Base-by-base conservation (phyloP, 2,888 invertebrate genomes). In the Ochropacha duplaris region DNA sequence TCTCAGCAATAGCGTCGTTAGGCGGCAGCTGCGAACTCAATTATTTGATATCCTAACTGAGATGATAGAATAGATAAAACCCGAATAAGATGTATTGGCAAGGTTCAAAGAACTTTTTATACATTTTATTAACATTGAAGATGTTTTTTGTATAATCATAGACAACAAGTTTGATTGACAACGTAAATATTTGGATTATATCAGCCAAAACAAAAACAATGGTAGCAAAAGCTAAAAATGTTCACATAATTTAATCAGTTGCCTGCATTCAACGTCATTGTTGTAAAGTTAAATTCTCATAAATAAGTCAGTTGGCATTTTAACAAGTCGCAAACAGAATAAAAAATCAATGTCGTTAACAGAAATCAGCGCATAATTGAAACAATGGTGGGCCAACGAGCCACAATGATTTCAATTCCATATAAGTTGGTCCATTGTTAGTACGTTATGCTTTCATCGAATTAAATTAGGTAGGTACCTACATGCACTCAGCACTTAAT, bases 351-450 rank as follows among this genome's bases (percentile, higher is more conserved):
- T 44, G 44, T 44, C 44, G 44, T 44, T n/a, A 44, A 44, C 44
- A 9, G 44, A 44, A 44, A 44, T 44, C 44, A 19, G 44, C 19
- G 44, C n/a, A 14, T 44, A 44, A 44, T 44, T 44, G 44, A 19
- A 44, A 44, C 44, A 44, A 44, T 44, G 44, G 44, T 44, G 16
- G 16, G 19, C 44, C 44, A 44, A 44, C 44, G 19, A 44, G 44
- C 16, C 44, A 16, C 31, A 31, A 22, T 52, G 31, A n/a, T 31
- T 52, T 31, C 52, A 52, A 52, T 52, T 52, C 52, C 50, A 26
- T 50, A 16, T 50, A 16, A 26, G 50, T 24, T 9, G 28, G 24
- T 50, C 50, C 52, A 52, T 52, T 52, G 52, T 52, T 22, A 9
- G 8, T 19, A 19, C 19, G 16, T 44, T 44, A 44, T 44, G 19